A percentile compares a stretch with the other conserved stretches of the same genome.
These are phyloP conservation scores for Melanogrammus aeglefinus DNA, from an alignment of 2,797 vertebrate genomes.

Conservation along the genomic window DNA sequence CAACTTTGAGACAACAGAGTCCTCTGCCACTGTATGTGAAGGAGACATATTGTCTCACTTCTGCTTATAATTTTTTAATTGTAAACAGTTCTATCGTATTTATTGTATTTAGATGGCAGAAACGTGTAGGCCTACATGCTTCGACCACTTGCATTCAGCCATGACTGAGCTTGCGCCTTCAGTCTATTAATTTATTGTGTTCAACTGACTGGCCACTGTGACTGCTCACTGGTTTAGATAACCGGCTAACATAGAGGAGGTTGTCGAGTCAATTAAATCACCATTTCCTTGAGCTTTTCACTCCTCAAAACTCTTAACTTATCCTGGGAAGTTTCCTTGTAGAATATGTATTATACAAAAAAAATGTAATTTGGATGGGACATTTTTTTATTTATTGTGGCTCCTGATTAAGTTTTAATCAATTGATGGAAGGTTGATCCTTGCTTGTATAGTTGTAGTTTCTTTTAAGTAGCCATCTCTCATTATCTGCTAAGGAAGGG, in stretches of 20 bases:
- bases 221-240: constrained; percentile 39
- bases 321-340: constrained; percentile 47
- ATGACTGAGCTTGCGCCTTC: neutral
- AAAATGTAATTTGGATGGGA: constrained; percentile 60
- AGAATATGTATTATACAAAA: constrained; percentile 68
- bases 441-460: constrained; percentile 51
- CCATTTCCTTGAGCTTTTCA: constrained; percentile 35
- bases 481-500: constrained; percentile 53
- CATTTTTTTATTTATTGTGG: constrained; percentile 76
- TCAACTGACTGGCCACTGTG: constrained; percentile 63
- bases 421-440: constrained; percentile 24
- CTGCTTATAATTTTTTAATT: constrained; percentile 8
- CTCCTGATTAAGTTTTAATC: constrained; percentile 66
- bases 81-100: constrained; percentile 6
- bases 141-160: constrained; percentile 23
- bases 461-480: constrained; percentile 49
- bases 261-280: constrained; percentile 27
- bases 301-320: constrained; percentile 32
- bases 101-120: neutral
- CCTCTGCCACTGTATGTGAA: constrained; percentile 9
- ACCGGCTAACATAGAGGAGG: constrained; percentile 36
- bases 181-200: constrained; percentile 35
- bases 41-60: constrained; percentile 19
- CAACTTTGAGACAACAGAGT: constrained; percentile 33
- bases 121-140: neutral